Percentiles rank a stretch among this genome's conserved stretches.
These are phyloP conservation scores for Temnothorax rugatulus DNA, from an alignment of 2,888 invertebrate genomes.

Conservation along the genomic window DNA sequence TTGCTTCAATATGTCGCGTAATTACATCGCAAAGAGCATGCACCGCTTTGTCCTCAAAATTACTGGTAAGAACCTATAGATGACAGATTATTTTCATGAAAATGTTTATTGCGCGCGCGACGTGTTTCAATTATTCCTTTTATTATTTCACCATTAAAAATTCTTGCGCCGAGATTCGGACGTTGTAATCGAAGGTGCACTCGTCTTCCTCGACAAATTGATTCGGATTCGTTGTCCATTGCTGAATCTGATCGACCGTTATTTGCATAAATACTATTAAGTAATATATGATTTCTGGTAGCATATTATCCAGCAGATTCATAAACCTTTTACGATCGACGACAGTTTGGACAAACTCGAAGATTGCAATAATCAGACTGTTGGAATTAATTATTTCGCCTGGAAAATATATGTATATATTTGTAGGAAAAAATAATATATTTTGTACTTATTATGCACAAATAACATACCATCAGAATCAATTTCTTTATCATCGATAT, in stretches of 20 bases:
- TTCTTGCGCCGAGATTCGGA: conserved; percentile 90
- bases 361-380: conserved; percentile 89
- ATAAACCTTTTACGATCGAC: conserved; percentile 88
- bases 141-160: conserved; percentile 86
- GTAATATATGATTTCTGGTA: conserved; percentile 90
- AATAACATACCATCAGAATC: conserved; percentile 88
- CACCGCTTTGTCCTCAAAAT: conserved; percentile 87
- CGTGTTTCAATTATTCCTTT: background rate
- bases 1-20: conserved; percentile 88
- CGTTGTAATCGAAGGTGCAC: conserved; percentile 88
- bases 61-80: conserved; percentile 78
- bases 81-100: background rate
- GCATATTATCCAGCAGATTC: conserved; percentile 88
- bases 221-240: conserved; percentile 89
- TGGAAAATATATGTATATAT: conserved; percentile 64
- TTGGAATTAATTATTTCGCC: conserved; percentile 90
- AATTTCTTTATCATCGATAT: conserved; percentile 87
- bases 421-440: background rate
- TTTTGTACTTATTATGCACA: background rate
- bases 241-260: conserved; percentile 89
- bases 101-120: background rate
- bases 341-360: conserved; percentile 90
- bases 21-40: conserved; percentile 88
- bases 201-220: conserved; percentile 91
- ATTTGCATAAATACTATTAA: conserved; percentile 91